Conservation (phyloP, 2,888 invertebrate species). For the Horisme vitalbata region DNA sequence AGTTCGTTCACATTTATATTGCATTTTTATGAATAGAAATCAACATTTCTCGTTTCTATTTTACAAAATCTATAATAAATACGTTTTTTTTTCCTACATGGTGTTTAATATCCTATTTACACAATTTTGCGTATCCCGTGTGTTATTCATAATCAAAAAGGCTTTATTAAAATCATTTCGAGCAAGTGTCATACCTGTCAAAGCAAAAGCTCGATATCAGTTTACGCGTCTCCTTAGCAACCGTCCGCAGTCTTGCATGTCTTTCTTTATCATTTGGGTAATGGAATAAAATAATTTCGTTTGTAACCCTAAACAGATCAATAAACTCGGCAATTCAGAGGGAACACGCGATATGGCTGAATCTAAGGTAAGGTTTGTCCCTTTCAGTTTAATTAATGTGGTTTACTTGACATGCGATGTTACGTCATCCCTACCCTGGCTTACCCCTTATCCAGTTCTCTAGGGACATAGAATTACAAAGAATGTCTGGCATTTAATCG, state of each 20-base stretch:
- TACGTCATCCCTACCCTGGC: slow-evolving; percentile 20
- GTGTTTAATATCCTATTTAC: too few species aligned
- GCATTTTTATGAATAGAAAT: too few species aligned
- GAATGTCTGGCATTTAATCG: slow-evolving; percentile 9
- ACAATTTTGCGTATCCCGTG: too few species aligned
- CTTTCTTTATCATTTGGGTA: slow-evolving; percentile 57
- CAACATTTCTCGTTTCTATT: too few species aligned
- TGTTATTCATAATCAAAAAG: neutral
- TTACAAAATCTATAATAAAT: too few species aligned
- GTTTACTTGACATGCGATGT: slow-evolving; percentile 62
- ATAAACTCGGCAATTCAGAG: slow-evolving; percentile 69
- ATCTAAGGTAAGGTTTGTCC: slow-evolving; percentile 65
- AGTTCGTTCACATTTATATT: too few species aligned
- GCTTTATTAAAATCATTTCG: neutral
- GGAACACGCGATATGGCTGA: slow-evolving; percentile 75
- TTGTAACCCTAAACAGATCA: slow-evolving; percentile 62
- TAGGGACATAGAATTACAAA: slow-evolving; percentile 12
- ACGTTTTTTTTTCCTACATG: too few species aligned
- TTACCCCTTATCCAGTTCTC: slow-evolving; percentile 30
- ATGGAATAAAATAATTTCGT: slow-evolving; percentile 74
- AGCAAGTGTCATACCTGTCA: neutral
- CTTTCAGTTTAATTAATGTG: slow-evolving; percentile 68
- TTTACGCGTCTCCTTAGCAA: slow-evolving; percentile 58
- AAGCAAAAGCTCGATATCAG: slow-evolving; percentile 23
- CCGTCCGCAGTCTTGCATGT: slow-evolving; percentile 58